These are phyloP conservation scores for Drosophila gaucha DNA, from an alignment of 2,888 invertebrate genomes.

Conservation along the genomic window DNA sequence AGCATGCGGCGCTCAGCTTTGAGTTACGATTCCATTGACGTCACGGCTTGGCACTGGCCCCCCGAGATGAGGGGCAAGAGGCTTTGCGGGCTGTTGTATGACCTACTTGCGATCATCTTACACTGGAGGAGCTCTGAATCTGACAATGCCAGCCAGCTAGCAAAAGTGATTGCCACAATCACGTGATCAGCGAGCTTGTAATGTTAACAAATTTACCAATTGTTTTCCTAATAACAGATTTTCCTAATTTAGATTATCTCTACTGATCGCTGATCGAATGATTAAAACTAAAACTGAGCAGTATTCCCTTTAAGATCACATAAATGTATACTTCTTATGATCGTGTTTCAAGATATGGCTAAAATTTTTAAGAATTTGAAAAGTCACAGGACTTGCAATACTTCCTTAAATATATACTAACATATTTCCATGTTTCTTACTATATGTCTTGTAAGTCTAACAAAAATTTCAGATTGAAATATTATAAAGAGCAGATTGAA, in stretches of 20 bases:
- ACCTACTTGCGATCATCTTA: slow-evolving; percentile 58
- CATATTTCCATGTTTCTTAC: too few relatives aligned
- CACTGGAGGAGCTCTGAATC: slow-evolving; percentile 7
- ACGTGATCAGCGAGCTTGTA: slow-evolving; percentile 15
- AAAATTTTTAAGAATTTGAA: too few relatives aligned
- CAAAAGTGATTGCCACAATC: slow-evolving; percentile 20
- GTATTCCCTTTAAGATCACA: not conserved
- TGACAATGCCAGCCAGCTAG: slow-evolving; percentile 17
- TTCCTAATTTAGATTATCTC: not conserved
- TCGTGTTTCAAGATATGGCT: too few relatives aligned
- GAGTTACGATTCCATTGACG: slow-evolving; percentile 58
- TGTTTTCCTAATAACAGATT: not conserved
- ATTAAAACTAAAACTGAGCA: not conserved
- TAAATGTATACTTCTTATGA: not conserved
- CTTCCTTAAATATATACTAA: too few relatives aligned
- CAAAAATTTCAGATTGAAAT: too few relatives aligned
- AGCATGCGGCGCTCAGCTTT: slow-evolving; percentile 10
- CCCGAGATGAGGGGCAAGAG: not conserved
- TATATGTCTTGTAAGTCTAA: too few relatives aligned
- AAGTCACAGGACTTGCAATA: too few relatives aligned
- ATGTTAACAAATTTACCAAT: not conserved
- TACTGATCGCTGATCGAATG: not conserved
- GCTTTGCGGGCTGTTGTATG: slow-evolving; percentile 36
- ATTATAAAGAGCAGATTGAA: too few relatives aligned
- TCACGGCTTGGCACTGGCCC: slow-evolving; percentile 49